These are phyloP conservation scores for Dusona sp. DNA, from an alignment of 2,888 invertebrate genomes.

Conservation along the genomic window DNA sequence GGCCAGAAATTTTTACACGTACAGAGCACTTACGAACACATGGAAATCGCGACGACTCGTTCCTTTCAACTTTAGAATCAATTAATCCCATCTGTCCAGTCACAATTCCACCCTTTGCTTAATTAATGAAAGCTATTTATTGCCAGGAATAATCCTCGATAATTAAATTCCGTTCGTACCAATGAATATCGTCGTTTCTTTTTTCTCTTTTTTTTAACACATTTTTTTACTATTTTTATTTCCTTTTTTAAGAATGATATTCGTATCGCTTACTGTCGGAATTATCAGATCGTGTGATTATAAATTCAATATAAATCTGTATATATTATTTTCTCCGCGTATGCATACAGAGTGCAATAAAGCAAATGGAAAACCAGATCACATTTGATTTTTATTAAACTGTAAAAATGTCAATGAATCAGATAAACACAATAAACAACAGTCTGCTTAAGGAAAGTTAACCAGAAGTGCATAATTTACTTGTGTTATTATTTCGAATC, in stretches of 20 bases:
- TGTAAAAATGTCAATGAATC: background rate
- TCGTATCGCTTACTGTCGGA: background rate
- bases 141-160: conserved; percentile 2
- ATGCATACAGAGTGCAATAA: background rate
- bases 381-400: background rate
- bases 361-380: conserved; percentile 14
- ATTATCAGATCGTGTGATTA: background rate
- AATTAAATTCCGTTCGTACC: conserved; percentile 41
- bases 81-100: conserved; percentile 27
- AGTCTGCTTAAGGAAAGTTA: background rate
- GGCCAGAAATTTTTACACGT: background rate
- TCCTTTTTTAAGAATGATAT: background rate
- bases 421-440: conserved; percentile 26
- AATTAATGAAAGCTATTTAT: conserved; percentile 41
- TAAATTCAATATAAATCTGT: background rate
- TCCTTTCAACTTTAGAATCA: conserved; percentile 4
- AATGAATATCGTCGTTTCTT: background rate
- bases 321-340: no score
- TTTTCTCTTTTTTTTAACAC: background rate
- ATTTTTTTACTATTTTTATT: background rate
- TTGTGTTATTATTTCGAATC: background rate
- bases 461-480: background rate
- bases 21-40: background rate
- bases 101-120: conserved; percentile 10
- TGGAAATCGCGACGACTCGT: background rate